Evolutionary conservation across 2,797 vertebrate species (phyloP).

Genomic region (Pteropus rufus): DNA sequence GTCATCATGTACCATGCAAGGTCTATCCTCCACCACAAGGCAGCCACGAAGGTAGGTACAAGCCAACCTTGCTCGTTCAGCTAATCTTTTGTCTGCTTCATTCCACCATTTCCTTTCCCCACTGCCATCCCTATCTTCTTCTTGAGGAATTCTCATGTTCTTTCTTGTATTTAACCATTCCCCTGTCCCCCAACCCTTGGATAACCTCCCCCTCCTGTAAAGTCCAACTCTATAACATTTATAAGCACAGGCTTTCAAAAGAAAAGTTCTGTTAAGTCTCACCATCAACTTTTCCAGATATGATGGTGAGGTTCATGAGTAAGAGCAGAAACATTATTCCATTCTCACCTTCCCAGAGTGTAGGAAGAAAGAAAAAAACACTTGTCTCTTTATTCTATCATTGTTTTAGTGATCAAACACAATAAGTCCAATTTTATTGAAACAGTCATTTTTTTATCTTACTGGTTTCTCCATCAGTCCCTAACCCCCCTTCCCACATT

Average conservation of each 20-base stretch:
- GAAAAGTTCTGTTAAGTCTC: constrained; percentile 5
- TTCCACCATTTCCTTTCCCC: background rate
- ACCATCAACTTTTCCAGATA: constrained; percentile 50
- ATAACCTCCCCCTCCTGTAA: constrained; percentile 62
- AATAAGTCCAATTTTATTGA: constrained; percentile 19
- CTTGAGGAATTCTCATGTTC: constrained; percentile 14
- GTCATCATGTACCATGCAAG: background rate
- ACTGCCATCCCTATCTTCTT: background rate
- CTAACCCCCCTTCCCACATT: background rate
- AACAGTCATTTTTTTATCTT: constrained; percentile 11
- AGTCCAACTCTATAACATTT: constrained; percentile 37
- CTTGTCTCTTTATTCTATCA: constrained; percentile 8
- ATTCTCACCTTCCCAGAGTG: constrained; percentile 23
- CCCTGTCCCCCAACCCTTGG: constrained; percentile 58
- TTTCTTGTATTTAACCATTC: background rate
- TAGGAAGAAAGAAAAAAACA: background rate
- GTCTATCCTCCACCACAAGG: no score
- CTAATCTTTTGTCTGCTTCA: background rate
- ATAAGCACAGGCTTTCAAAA: constrained; percentile 37
- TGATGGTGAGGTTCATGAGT: background rate
- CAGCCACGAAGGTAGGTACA: background rate
- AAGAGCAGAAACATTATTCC: constrained; percentile 40
- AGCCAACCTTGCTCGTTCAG: background rate
- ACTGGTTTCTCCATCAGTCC: background rate
- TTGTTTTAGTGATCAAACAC: constrained; percentile 32